Base-by-base conservation (phyloP, 2,888 invertebrate species). In the Cetonia aurata region DNA sequence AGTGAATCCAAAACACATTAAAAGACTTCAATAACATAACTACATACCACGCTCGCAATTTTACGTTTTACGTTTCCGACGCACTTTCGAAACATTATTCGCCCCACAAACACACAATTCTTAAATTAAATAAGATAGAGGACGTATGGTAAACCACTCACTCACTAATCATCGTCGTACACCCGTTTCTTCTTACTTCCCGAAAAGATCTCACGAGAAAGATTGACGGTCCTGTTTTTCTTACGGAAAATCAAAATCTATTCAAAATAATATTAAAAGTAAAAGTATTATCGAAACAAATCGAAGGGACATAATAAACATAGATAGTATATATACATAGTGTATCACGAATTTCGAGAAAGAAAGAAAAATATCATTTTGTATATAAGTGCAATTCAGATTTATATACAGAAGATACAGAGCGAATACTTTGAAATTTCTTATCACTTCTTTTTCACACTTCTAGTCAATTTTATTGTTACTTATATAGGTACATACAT, bases 401-500 rank as follows among this genome's bases (percentile, higher is more conserved):
- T 37, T 37, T 37, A 37, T 37, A 37, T 37, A 37, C 37, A 37
- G 9, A 37, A 37, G 6, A 6, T 6, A 6, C 2, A 1, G 8
- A 37, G 37, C 37, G n/a, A 48, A 48, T 48, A 3, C 15, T 52
- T 8, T 17, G 50, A 19, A 50, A 17, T 6, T 17, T 37, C 37
- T 37, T 42, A 15, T 67, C n/a, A 55, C 53, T 6, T 53, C 48
- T 46, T 67, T 62, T 62, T 69, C 62, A 59, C 55, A 59, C 59
- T 56, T 71, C 70, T 71, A 71, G 70, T 71, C 70, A 71, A 71
- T 71, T 66, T 69, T 62, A 62, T 69, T 62, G 62, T 60, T 69
- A 69, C 69, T 69, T 69, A 62, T 69, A 25, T 25, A n/a, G n/a
- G n/a, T n/a, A 25, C 25, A 25, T 25, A 37, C 37, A 37, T 37